These are phyloP conservation scores for Psylliodes chrysocephalus DNA, from an alignment of 2,888 invertebrate species.

Conservation along the genomic window DNA sequence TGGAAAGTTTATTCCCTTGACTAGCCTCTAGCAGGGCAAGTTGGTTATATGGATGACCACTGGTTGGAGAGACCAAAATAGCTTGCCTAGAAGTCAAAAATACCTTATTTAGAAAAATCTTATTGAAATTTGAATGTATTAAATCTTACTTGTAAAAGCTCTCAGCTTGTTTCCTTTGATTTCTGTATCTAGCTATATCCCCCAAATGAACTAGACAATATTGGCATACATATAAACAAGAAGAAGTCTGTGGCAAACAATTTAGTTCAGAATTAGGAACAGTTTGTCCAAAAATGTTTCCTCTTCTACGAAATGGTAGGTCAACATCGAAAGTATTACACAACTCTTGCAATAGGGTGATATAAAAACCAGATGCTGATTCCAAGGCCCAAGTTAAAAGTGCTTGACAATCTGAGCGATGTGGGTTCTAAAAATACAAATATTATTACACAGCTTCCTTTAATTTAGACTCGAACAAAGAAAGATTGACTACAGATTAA, in stretches of 20 bases:
- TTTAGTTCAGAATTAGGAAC: constrained; percentile 52
- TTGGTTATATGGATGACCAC: constrained; percentile 92
- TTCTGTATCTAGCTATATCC: constrained; percentile 85
- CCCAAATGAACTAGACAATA: constrained; percentile 91
- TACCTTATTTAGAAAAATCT: no score
- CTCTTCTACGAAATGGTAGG: constrained; percentile 75
- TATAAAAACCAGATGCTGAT: constrained; percentile 86
- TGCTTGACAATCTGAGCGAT: constrained; percentile 79
- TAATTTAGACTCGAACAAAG: no score
- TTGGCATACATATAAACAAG: constrained; percentile 87
- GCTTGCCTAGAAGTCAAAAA: constrained; percentile 78
- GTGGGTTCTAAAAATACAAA: constrained; percentile 76
- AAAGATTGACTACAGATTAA: no score
- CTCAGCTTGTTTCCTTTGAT: constrained; percentile 83
- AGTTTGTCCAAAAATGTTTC: constrained; percentile 59
- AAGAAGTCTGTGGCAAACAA: constrained; percentile 71
- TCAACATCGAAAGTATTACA: constrained; percentile 84
- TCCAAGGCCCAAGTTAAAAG: constrained; percentile 84
- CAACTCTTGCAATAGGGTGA: constrained; percentile 82
- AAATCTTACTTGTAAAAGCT: constrained; percentile 77
- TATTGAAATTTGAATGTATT: not conserved
- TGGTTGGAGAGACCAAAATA: constrained; percentile 76
- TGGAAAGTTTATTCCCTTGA: constrained; percentile 81
- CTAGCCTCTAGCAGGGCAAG: constrained; percentile 84
- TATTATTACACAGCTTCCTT: no score